Base-by-base conservation (phyloP, 2,888 invertebrate genomes). In the Nebria salina region DNA sequence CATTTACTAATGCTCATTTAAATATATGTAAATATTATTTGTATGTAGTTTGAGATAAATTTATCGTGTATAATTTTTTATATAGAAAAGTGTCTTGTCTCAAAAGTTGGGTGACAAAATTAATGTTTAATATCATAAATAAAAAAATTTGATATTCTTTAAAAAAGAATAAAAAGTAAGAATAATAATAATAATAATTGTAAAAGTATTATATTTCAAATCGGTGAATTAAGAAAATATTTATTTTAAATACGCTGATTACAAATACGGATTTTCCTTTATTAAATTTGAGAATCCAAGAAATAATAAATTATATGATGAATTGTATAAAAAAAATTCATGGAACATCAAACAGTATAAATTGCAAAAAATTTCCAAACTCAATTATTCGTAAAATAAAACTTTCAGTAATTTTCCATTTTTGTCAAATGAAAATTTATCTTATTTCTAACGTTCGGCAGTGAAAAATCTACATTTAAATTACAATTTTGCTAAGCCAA, bases 401-500 rank as follows among this genome's bases (percentile, higher is more conserved):
- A 54, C 54, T 54, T 54, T 54, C 54, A 2, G 34, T 34, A 34
- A 34, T 34, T 34, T 34, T 54, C 7, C 54, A 54, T 54, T 11
- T 3, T 11, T 43, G 9, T 43, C 43, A 43, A 43, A 43, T 43
- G 43, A 43, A 74, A 74, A 74, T 74, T 42, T 74, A 74, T 74
- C 7, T 41, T 43, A 43, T 43, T 68, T 7, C 20, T 68, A n/a
- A 15, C 11, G 68, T 20, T 9, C 11, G 70, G 26, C 25, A 25
- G 64, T 65, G 26, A 76, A 76, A 76, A 76, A 76, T 76, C 66
- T 76, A 26, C 65, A 76, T 76, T 76, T 76, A 76, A 76, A 76
- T 76, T 76, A 64, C 76, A 42, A 65, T 76, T 76, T 76, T 76
- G 26, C 65, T 66, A 65, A 76, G 65, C 76, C 76, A 76, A 66